Evolutionary conservation across 2,113 vertebrate species (phyloP).

Genomic region (Meriones unguiculatus): DNA sequence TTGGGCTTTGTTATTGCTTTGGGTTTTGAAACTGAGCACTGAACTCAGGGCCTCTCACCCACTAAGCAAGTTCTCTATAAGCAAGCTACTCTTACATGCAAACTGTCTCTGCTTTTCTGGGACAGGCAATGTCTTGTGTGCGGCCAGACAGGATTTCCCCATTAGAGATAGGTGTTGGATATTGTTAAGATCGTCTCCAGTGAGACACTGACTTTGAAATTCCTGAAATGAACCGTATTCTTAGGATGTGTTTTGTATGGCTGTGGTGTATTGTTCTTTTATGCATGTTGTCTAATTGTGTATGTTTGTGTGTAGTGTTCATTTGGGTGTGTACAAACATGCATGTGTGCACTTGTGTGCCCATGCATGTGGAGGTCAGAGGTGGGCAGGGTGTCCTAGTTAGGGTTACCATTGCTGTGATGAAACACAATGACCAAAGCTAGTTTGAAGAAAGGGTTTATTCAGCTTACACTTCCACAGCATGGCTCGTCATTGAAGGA

Average conservation of each 20-base stretch:
- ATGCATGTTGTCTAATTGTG: background rate
- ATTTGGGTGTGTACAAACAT: background rate
- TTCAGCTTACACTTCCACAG: background rate
- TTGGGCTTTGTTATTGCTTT: background rate
- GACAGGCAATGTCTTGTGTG: background rate
- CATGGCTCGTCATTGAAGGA: background rate
- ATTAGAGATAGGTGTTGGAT: background rate
- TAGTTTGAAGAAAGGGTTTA: background rate
- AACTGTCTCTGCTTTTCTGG: background rate
- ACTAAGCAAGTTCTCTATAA: background rate
- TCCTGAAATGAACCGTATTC: background rate
- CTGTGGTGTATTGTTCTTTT: background rate
- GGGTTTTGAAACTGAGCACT: background rate
- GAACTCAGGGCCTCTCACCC: background rate
- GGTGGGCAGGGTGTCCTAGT: background rate
- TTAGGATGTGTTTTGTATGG: background rate
- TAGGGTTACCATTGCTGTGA: background rate
- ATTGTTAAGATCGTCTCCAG: background rate
- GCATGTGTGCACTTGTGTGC: background rate
- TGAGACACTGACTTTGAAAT: background rate
- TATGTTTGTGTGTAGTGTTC: background rate
- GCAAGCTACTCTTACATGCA: background rate
- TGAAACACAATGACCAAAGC: background rate
- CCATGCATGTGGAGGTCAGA: background rate
- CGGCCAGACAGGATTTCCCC: background rate